Base-by-base conservation (phyloP, 2,888 invertebrate genomes). In the Gisinianus flammeolus region DNA sequence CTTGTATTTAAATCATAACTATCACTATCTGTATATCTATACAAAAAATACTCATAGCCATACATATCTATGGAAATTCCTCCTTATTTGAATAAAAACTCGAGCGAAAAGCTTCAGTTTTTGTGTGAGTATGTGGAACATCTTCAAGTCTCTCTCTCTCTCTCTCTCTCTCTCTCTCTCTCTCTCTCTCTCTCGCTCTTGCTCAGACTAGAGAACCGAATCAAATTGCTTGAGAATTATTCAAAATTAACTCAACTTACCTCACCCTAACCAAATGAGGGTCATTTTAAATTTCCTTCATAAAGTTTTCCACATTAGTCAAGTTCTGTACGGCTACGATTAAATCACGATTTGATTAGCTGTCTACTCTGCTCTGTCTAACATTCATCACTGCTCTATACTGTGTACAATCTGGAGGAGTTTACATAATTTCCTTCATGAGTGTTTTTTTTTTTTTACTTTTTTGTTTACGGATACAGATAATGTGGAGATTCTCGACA, bases 201-300 rank as follows among this genome's bases (percentile, higher is more conserved):
- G 26, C 6, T 12, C 12, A 66, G 6, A 67, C 72, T 30, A 72
- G 58, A 72, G 58, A 72, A 72, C 72, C 72, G 72, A 72, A 72
- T 31, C 72, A 54, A 72, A 72, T 72, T 58, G 58, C 30, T 62
- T 72, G 72, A 58, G 72, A 72, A 72, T 72, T 72, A 31, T 62
- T 62, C 62, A 62, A 62, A 62, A 62, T 62, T 62, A 62, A 62
- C 62, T 62, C 22, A 33, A 31, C 10, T 22, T 62, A 24, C 10
- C 62, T 62, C 12, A 22, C 12, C 62, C 62, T 62, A 62, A 28
- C 62, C 62, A 62, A 62, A 62, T 62, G 62, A 62, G 62, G 62
- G 62, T 62, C 67, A 67, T 67, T 33, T 67, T 67, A 31, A 2
- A 33, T 22, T 62, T 62, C 26, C 62, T 58, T 58, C 8, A 44